Evolutionary conservation across 2,888 invertebrate species (phyloP), one percentile per base, ranked within the genome.

Genomic region (Netelia melanura): DNA sequence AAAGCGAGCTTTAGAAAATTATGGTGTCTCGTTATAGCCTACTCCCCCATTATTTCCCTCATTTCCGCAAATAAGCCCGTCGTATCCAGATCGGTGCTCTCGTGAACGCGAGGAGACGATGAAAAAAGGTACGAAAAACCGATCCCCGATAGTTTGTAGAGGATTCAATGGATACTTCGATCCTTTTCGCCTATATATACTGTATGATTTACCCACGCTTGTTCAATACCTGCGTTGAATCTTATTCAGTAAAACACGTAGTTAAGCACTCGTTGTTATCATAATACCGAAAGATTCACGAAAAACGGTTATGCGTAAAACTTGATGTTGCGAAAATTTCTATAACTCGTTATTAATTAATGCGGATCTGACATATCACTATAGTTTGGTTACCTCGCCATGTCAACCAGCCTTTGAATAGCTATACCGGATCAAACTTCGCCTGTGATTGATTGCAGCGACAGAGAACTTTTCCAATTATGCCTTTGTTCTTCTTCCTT

Each of bases 31-130:
- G 76, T 88, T 83, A 85, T 84, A 56, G 72, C 67, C 78, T 74
- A 84, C 84, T 83, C 77, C 62, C 72, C 72, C 81, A 83, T 86
- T 80, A 84, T 87, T 84, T 64, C 61, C 9, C 77, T 75, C 86
- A 86, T 86, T 86, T 79, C 74, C 64, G 17, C 17, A 68, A 82
- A 86, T 81, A 76, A 81, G 83, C 75, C 56, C n/a, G 68, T 48
- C 48, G 61, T 61, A 58, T 78, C 21, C 61, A 58, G 70, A 44
- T 44, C 9, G 23, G n/a, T 71, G 38, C 74, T 67, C 62, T 70
- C 10, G 21, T 17, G 48, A 61, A 30, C 9, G 38, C 58, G 8
- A 17, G 8, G 58, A 58, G 17, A 21, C 56, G 43, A 10, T 17
- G 52, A 68, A 48, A 48, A 44, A 75, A 70, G 21, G n/a, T 17